Evolutionary conservation across 2,797 vertebrate genomes (phyloP).

Genomic region (Tapera naevia): DNA sequence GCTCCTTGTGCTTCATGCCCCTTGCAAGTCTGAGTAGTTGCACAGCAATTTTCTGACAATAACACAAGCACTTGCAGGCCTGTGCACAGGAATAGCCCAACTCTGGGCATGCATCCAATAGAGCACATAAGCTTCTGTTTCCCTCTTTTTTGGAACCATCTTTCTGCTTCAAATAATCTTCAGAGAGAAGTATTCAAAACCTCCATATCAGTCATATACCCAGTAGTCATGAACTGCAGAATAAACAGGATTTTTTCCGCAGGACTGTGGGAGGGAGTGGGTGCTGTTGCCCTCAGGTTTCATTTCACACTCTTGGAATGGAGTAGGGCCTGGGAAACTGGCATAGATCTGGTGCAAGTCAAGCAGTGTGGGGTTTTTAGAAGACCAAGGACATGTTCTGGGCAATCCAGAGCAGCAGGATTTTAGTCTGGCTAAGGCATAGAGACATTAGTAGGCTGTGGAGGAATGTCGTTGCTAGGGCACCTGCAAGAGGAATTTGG

Average conservation of each 20-base stretch:
- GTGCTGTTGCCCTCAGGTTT: not conserved
- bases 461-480: no score
- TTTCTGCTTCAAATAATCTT: slow-evolving; percentile 1
- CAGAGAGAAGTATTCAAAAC: not conserved
- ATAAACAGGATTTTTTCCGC: not conserved
- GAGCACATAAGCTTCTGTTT: not conserved
- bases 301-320: not conserved
- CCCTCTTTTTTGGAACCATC: not conserved
- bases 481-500: no score
- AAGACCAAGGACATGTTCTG: no score
- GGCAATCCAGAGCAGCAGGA: no score
- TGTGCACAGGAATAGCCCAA: not conserved
- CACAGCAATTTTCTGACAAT: not conserved
- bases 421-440: no score
- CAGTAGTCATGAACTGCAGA: not conserved
- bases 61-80: not conserved
- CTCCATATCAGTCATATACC: not conserved
- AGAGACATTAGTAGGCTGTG: no score
- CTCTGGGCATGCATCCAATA: not conserved
- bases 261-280: not conserved
- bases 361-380: no score
- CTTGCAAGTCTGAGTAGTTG: not conserved
- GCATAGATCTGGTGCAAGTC: not conserved
- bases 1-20: not conserved
- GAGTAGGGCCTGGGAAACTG: not conserved